phyloP scores from a whole-genome alignment of 2,888 invertebrate genomes.

The Aspidapion aeneum region DNA sequence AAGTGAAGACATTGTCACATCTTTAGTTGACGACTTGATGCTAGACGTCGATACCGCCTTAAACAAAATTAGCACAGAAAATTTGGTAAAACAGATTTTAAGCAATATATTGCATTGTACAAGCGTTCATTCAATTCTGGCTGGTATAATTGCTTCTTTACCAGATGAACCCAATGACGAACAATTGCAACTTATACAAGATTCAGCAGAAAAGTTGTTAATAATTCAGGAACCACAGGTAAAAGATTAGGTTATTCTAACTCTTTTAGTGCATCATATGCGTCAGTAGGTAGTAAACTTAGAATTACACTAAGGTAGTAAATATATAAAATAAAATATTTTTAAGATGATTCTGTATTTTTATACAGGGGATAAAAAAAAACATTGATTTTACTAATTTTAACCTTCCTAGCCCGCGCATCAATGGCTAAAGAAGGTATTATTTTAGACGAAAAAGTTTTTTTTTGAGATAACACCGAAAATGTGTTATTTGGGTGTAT shows the following conservation, averaged over 20 bases:
- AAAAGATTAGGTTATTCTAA: background rate
- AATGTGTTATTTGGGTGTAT: no score
- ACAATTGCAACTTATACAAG: conserved; percentile 35
- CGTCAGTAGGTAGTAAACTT: no score
- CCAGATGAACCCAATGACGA: conserved; percentile 34
- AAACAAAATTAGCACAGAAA: conserved; percentile 27
- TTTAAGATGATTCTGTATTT: no score
- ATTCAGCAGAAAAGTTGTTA: conserved; percentile 38
- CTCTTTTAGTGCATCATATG: no score
- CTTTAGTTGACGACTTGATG: conserved; percentile 36
- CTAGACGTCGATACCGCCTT: conserved; percentile 30
- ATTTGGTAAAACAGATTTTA: conserved; percentile 34
- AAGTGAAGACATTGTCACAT: conserved; percentile 32
- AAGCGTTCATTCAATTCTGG: conserved; percentile 36
- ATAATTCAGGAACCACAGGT: conserved; percentile 35
- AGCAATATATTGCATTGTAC: conserved; percentile 31
- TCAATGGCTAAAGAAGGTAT: no score
- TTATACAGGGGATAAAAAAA: no score
- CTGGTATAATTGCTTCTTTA: conserved; percentile 36
- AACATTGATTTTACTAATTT: no score
- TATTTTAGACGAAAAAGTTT: no score
- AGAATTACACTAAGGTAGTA: no score
- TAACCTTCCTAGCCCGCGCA: no score
- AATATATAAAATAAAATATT: no score
- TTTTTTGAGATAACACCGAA: no score